Percentiles rank a stretch among this genome's conserved stretches.
These are phyloP conservation scores for Aphelocoma californica DNA, from an alignment of 2,797 vertebrate species.

Conservation along the genomic window DNA sequence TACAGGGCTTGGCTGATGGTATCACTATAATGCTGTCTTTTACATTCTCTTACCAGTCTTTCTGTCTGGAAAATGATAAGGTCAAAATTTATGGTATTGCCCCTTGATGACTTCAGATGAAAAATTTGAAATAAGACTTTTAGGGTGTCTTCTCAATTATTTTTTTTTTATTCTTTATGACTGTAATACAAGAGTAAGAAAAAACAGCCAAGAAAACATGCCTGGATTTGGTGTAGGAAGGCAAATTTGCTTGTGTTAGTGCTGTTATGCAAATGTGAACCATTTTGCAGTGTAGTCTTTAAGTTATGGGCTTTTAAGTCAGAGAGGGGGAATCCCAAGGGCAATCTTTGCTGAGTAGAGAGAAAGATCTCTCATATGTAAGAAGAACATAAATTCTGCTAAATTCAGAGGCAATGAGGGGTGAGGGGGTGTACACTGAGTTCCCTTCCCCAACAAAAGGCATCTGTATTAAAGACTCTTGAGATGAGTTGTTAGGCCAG, in stretches of 20 bases:
- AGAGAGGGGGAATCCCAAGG: neutral
- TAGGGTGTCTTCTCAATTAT: neutral
- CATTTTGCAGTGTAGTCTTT: neutral
- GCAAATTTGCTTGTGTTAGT: neutral
- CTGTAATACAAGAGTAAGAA: neutral
- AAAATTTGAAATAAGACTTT: neutral
- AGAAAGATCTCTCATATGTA: neutral
- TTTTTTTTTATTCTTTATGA: neutral
- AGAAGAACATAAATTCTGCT: neutral
- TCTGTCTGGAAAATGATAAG: neutral
- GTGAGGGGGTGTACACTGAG: neutral
- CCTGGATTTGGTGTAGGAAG: neutral
- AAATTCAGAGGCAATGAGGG: neutral
- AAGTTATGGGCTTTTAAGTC: neutral
- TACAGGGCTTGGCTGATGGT: neutral
- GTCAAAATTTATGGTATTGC: neutral
- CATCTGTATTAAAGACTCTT: neutral
- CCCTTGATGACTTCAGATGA: neutral
- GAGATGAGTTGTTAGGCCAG: neutral
- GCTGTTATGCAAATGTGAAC: neutral
- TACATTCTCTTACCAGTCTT: neutral
- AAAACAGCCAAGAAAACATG: neutral
- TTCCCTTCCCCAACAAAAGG: neutral
- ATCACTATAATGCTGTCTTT: neutral
- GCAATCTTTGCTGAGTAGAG: neutral